These are phyloP conservation scores for Mormyrops boulengeri DNA, from an alignment of 2,797 vertebrate species.

Conservation along the genomic window DNA sequence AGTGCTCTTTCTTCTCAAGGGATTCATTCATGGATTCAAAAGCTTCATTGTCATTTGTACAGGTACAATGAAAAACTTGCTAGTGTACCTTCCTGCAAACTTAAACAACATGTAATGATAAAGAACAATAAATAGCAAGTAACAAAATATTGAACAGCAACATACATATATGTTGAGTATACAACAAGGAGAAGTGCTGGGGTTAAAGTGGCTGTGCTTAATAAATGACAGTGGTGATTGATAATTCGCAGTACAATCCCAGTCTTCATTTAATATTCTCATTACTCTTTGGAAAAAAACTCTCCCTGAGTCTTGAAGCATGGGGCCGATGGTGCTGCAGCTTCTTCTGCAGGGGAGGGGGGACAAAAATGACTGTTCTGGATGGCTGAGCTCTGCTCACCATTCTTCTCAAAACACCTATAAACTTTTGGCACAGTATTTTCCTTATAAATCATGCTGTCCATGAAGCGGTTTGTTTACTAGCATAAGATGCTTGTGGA, in stretches of 20 bases:
- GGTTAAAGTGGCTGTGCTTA: not conserved
- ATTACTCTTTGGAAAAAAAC: not conserved
- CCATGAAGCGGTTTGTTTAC: not conserved
- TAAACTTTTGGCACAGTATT: not conserved
- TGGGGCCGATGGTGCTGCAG: not conserved
- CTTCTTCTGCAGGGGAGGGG: not conserved
- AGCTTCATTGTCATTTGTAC: not conserved
- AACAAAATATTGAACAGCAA: not conserved
- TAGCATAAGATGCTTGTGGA: not conserved
- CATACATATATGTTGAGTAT: not conserved
- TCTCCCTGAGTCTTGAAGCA: not conserved
- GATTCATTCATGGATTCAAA: not conserved
- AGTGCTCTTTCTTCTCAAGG: not conserved
- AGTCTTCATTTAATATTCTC: not conserved
- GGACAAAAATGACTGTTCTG: not conserved
- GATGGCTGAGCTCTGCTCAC: not conserved
- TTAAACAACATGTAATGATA: not conserved
- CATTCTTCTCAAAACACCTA: not conserved
- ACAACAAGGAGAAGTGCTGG: not conserved
- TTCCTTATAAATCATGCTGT: not conserved
- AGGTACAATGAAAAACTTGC: not conserved
- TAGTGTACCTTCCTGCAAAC: not conserved
- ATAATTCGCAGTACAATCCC: too few relatives aligned
- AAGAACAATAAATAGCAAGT: not conserved
- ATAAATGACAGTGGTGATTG: not conserved